Evolutionary conservation across 23 tunicate species (phyloP).

Genomic region (Ascidia mentula): DNA sequence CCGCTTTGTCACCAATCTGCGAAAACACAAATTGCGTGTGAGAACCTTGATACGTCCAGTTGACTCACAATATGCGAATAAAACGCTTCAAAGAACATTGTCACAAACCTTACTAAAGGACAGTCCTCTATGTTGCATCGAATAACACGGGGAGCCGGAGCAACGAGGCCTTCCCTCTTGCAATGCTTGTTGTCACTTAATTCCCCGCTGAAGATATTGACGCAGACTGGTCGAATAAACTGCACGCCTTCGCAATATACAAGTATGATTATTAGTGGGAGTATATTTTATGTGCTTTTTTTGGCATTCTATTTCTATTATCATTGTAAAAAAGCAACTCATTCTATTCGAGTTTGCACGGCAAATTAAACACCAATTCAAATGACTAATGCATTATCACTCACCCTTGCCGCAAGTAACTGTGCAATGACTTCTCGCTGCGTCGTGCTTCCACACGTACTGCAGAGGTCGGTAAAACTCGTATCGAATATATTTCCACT

Average conservation of each 20-base stretch:
- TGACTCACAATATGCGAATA: too few species aligned
- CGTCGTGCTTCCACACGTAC: conserved; percentile 50
- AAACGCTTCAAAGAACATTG: too few species aligned
- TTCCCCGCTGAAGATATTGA: conserved; percentile 27
- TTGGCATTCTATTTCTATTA: too few species aligned
- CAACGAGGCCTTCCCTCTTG: conserved; percentile 32
- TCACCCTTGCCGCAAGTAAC: conserved; percentile 69
- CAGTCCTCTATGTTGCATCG: conserved; percentile 40
- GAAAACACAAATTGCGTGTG: too few species aligned
- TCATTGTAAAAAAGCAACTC: too few species aligned
- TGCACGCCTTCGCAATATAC: conserved; percentile 22
- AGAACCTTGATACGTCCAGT: too few species aligned
- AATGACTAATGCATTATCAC: neutral
- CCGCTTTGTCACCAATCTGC: too few species aligned
- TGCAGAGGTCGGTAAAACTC: conserved; percentile 72
- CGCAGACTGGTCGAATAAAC: conserved; percentile 50
- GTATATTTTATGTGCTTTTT: too few species aligned
- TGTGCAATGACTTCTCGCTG: conserved; percentile 14
- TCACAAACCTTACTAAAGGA: conserved; percentile 10
- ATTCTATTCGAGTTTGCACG: too few species aligned
- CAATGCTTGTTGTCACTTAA: conserved; percentile 19
- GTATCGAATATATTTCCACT: conserved; percentile 67
- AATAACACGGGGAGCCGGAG: conserved; percentile 44
- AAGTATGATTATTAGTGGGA: neutral
- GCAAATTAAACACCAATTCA: too few species aligned